phyloP scores from a whole-genome alignment of 2,113 vertebrate species.

The Gadus chalcogrammus region DNA sequence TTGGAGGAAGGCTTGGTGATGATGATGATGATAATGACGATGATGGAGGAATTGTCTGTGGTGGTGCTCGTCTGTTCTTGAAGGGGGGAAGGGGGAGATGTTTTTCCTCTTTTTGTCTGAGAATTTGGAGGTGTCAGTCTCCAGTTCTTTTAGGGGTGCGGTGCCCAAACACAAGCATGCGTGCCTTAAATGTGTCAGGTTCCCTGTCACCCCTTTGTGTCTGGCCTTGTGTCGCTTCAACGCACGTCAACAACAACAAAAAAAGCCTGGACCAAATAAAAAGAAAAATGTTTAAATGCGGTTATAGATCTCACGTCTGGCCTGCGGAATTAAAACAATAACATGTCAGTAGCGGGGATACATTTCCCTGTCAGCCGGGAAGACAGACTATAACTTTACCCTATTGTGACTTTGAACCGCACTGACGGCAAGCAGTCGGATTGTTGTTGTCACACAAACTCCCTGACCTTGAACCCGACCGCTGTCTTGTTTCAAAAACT shows the following conservation, averaged over 20 bases:
- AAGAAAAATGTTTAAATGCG: constrained; percentile 67
- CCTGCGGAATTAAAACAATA: constrained; percentile 62
- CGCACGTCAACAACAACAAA: constrained; percentile 53
- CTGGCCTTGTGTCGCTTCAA: constrained; percentile 21
- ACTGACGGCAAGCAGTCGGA: constrained; percentile 69
- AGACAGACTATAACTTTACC: constrained; percentile 67
- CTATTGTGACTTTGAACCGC: constrained; percentile 70
- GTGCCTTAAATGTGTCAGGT: constrained; percentile 57
- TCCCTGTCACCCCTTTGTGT: constrained; percentile 33
- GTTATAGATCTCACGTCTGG: constrained; percentile 59
- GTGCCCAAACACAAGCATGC: constrained; percentile 5
- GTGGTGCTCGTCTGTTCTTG: too few relatives aligned
- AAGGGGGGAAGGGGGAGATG: too few relatives aligned
- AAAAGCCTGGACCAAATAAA: constrained; percentile 29
- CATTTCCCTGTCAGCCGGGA: constrained; percentile 62
- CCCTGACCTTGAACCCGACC: constrained; percentile 57
- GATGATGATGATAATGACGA: too few relatives aligned
- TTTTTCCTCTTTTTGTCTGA: too few relatives aligned
- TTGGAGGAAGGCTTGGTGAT: too few relatives aligned
- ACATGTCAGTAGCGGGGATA: constrained; percentile 62
- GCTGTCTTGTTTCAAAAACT: constrained; percentile 62
- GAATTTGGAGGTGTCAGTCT: too few relatives aligned
- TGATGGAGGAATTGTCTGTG: too few relatives aligned
- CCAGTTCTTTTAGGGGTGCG: neutral
- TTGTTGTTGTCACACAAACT: constrained; percentile 72